Conservation (phyloP, 2,888 invertebrate genomes). For the Mythimna pallens region DNA sequence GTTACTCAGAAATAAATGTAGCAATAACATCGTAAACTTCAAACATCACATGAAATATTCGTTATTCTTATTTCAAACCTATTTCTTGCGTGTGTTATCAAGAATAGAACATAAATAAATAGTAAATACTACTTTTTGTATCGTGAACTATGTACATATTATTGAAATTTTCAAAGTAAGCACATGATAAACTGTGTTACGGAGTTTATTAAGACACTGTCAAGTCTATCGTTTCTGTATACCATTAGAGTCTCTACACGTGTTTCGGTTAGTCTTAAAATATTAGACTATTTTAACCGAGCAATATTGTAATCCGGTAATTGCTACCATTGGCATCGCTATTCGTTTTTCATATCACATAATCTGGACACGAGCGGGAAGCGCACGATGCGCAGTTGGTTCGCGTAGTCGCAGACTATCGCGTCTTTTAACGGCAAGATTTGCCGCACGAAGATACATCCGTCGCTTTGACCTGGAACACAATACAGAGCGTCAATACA, state of each 20-base stretch:
- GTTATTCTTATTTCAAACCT: constrained; percentile 9
- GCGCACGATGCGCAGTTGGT: constrained; percentile 96
- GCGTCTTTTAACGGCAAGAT: constrained; percentile 95
- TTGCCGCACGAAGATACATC: constrained; percentile 95
- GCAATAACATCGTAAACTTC: constrained; percentile 1
- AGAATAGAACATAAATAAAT: constrained; percentile 13
- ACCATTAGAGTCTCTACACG: constrained; percentile 31
- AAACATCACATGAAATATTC: constrained; percentile 10
- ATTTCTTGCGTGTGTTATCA: constrained; percentile 10
- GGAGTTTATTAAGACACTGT: constrained; percentile 63
- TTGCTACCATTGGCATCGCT: constrained; percentile 16
- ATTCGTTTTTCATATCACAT: constrained; percentile 81
- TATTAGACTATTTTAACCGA: constrained; percentile 15
- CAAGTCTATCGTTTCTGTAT: constrained; percentile 64
- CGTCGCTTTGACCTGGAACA: constrained; percentile 91
- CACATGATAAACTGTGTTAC: constrained; percentile 49
- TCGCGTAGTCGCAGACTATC: constrained; percentile 98
- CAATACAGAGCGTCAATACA: constrained; percentile 1
- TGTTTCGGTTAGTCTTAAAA: constrained; percentile 17
- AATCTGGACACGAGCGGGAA: constrained; percentile 95
- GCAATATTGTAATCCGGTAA: constrained; percentile 4
- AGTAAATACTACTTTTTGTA: constrained; percentile 13
- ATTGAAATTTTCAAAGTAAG: constrained; percentile 39
- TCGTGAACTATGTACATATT: constrained; percentile 30
- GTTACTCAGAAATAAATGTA: constrained; percentile 20